Conservation (phyloP, 2,797 vertebrate genomes). For the Crenuchus spilurus region DNA sequence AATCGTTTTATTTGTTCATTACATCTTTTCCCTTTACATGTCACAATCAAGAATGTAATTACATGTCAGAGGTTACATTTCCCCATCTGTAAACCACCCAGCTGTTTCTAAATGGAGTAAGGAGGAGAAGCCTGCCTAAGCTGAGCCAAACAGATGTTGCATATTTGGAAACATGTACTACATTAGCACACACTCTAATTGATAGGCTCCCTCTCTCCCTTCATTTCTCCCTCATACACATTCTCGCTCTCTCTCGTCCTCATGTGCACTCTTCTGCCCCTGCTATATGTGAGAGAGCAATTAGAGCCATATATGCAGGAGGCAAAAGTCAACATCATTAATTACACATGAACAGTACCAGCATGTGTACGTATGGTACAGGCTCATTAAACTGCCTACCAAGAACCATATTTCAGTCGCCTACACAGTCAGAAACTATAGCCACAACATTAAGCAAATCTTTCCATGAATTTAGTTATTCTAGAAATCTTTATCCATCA, state of each 20-base stretch:
- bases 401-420: no score
- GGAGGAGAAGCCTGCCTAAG: constrained; percentile 34
- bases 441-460: no score
- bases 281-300: constrained; percentile 22
- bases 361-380: background rate
- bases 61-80: constrained; percentile 46
- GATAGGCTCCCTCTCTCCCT: constrained; percentile 38
- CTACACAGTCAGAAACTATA: no score
- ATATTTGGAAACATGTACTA: constrained; percentile 51
- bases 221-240: background rate
- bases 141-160: constrained; percentile 55
- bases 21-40: background rate
- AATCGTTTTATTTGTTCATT: constrained; percentile 7
- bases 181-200: constrained; percentile 51
- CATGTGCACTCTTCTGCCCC: background rate
- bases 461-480: no score
- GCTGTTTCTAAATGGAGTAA: constrained; percentile 50
- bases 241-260: background rate
- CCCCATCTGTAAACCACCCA: constrained; percentile 41
- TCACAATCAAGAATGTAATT: constrained; percentile 43
- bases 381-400: no score
- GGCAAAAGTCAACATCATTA: constrained; percentile 37
- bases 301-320: background rate
- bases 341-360: constrained; percentile 14
- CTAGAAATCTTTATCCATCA: no score